These are phyloP conservation scores for Parazoanthus darwini DNA, from an alignment of 92 coral and sea anemone genomes.

Conservation along the genomic window DNA sequence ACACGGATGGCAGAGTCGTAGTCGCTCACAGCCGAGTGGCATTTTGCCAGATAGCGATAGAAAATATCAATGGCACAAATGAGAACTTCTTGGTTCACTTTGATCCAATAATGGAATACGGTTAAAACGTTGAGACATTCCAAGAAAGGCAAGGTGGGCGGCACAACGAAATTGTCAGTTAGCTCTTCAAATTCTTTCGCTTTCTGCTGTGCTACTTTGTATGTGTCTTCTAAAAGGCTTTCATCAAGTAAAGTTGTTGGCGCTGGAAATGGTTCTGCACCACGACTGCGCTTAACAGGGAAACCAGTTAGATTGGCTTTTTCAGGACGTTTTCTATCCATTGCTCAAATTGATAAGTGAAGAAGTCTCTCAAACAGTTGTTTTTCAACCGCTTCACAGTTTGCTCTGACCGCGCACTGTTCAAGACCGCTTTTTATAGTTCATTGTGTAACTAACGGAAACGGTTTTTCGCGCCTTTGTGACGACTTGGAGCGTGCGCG, in stretches of 20 bases:
- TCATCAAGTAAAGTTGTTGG: background rate
- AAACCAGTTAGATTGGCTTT: too few relatives aligned
- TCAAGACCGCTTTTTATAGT: too few relatives aligned
- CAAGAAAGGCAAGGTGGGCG: background rate
- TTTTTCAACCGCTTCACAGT: too few relatives aligned
- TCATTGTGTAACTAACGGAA: too few relatives aligned
- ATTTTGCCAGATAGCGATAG: conserved; percentile 22
- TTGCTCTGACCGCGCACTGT: too few relatives aligned
- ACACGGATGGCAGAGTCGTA: background rate
- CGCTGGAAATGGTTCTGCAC: background rate
- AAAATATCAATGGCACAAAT: conserved; percentile 21
- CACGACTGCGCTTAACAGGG: background rate
- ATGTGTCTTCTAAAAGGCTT: conserved; percentile 3
- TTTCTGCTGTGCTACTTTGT: background rate
- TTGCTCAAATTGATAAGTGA: too few relatives aligned
- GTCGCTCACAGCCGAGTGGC: conserved; percentile 9
- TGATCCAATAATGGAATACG: background rate
- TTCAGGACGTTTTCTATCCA: too few relatives aligned
- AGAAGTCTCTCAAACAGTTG: too few relatives aligned
- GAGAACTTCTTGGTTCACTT: background rate
- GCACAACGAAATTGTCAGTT: background rate
- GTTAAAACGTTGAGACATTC: conserved; percentile 8
- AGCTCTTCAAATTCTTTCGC: background rate
- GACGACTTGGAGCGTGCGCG: too few relatives aligned
- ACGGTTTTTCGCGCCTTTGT: too few relatives aligned